Base-by-base conservation (phyloP, 2,888 invertebrate genomes). In the Dicyrtoma fusca region DNA sequence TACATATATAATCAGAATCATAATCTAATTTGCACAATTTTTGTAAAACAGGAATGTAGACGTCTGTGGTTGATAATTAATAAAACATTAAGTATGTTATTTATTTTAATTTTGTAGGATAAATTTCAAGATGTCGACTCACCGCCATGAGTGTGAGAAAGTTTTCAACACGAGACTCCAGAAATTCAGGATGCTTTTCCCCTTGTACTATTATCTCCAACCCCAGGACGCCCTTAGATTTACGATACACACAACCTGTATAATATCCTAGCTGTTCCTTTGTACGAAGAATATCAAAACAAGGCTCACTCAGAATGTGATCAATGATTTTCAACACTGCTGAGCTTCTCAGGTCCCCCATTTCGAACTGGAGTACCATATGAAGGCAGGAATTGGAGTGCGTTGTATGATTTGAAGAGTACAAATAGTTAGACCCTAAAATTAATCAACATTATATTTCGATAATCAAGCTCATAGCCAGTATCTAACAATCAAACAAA, bases 231-330 rank as follows among this genome's bases (percentile, higher is more conserved):
- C 44, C 61, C 84, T 91, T 91, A 0, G 91, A 88, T 72, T 92
- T 87, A 3, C 95, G 87, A 13, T 94, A 86, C 0, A 93, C 94
- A 82, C 94, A 93, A 84, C 92, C 92, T 57, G 98, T 97, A 81
- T 97, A 94, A 83, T 98, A 98, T 21, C 97, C 97, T 6, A 95
- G 86, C 86, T 95, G 94, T 83, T 94, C 93, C 88, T 94, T 90
- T 0, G 97, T 98, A 81, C 97, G 85, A 25, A 98, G 87, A 71
- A 90, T 88, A 84, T 92, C 91, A 85, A 95, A 97, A 84, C 94
- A 95, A 0, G 97, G 96, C 83, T 97, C 97, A 11, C 89, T 88
- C 53, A 97, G 87, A 76, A 95, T 90, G 84, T 97, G 96, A 57
- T 91, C 89, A 68, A 97, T 87, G 72, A 98, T 86, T 83, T 95